A percentile compares a stretch with the other conserved stretches of the same genome.
Evolutionary conservation across 2,888 invertebrate species (phyloP).

Genomic region (Oscheius onirici): DNA sequence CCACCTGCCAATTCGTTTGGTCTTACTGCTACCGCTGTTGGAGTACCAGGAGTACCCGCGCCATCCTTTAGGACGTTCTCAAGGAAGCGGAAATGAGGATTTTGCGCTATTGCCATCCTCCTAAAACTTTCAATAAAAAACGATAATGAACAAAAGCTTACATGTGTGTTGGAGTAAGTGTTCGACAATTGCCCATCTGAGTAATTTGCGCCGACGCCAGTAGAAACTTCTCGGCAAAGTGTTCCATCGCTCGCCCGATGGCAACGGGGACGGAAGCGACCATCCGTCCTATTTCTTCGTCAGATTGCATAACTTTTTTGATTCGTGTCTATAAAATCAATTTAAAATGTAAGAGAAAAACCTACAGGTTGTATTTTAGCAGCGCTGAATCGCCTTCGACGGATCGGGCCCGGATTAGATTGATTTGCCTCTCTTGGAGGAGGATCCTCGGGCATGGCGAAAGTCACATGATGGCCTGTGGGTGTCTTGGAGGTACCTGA

Average conservation of each 20-base stretch:
- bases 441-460: conserved; percentile 6
- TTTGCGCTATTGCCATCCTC: conserved; percentile 59
- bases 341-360: neutral
- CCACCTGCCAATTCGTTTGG: conserved; percentile 11
- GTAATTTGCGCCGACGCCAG: conserved; percentile 51
- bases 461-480: conserved; percentile 7
- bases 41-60: conserved; percentile 25
- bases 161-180: conserved; percentile 68
- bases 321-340: conserved; percentile 78
- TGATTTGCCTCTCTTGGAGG: neutral
- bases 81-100: conserved; percentile 64
- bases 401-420: conserved; percentile 53
- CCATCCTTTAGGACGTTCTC: conserved; percentile 59
- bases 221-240: conserved; percentile 69
- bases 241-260: conserved; percentile 76
- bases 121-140: conserved; percentile 43
- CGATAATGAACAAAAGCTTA: conserved; percentile 34
- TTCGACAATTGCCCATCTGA: conserved; percentile 49
- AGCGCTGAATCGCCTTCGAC: conserved; percentile 65
- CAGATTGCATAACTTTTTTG: conserved; percentile 99
- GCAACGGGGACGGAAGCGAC: conserved; percentile 98
- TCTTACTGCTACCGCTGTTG: neutral
- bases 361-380: conserved; percentile 70
- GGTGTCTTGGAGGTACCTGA: conserved; percentile 12
- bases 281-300: conserved; percentile 99